phyloP scores from a whole-genome alignment of 2,113 vertebrate genomes.

The Eclectus roratus region DNA sequence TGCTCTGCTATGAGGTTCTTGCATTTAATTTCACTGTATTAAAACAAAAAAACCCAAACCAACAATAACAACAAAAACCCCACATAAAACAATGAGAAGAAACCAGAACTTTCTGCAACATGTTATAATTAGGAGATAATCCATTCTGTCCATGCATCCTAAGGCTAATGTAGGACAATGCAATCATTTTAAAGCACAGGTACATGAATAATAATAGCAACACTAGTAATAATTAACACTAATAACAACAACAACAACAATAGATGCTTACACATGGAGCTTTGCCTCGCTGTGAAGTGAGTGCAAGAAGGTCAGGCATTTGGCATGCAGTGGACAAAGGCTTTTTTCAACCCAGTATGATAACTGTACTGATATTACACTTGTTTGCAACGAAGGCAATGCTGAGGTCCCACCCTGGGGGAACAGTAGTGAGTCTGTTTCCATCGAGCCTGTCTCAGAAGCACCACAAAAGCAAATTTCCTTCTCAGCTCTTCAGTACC shows the following conservation, averaged over 20 bases:
- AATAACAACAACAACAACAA: background rate
- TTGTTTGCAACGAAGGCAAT: background rate
- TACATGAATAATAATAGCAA: background rate
- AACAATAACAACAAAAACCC: background rate
- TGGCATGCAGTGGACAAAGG: background rate
- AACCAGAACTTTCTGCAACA: background rate
- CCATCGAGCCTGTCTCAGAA: background rate
- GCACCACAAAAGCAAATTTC: background rate
- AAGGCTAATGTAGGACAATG: background rate
- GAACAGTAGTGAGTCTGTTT: background rate
- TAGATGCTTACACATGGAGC: background rate
- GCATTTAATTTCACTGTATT: conserved; percentile 24
- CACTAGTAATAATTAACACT: background rate
- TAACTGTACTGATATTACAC: background rate
- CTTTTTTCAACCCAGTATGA: background rate
- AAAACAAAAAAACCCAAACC: background rate
- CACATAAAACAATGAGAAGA: background rate
- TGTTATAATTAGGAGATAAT: background rate
- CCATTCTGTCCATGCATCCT: background rate
- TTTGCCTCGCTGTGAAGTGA: background rate
- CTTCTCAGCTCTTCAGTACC: background rate
- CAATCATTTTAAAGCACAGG: background rate
- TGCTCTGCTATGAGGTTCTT: conserved; percentile 12
- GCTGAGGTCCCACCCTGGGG: background rate
- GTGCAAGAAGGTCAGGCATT: background rate